Conservation (phyloP, 2,113 vertebrate genomes). For the Trachemys scripta region DNA sequence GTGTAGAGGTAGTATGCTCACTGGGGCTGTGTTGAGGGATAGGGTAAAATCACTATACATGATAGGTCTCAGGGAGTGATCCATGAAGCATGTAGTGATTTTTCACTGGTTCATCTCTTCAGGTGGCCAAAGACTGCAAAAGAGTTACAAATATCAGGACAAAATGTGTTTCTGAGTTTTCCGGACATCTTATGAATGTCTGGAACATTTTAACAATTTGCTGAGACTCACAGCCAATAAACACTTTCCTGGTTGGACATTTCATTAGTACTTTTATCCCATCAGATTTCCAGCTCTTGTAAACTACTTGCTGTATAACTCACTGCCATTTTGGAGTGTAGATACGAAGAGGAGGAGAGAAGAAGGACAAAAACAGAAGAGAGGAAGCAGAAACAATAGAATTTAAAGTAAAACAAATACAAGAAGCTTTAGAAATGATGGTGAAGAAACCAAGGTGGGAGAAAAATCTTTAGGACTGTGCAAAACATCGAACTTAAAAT, state of each 20-base stretch:
- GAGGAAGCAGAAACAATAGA: not conserved
- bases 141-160: not conserved
- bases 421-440: not conserved
- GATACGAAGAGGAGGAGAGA: no score
- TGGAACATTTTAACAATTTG: not conserved
- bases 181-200: not conserved
- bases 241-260: not conserved
- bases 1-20: not conserved
- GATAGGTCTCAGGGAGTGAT: not conserved
- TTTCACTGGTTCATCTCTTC: not conserved
- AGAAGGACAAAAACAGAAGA: not conserved
- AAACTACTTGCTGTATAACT: not conserved
- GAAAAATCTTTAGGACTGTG: not conserved
- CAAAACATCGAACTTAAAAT: not conserved
- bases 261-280: slow-evolving; percentile 6
- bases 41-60: not conserved
- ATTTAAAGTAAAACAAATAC: not conserved
- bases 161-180: not conserved
- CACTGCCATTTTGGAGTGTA: not conserved
- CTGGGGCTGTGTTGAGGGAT: not conserved
- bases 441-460: not conserved
- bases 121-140: not conserved
- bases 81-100: not conserved
- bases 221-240: not conserved
- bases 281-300: not conserved